Evolutionary conservation across 2,888 invertebrate species (phyloP).

Genomic region (Malthinus seriepunctatus): DNA sequence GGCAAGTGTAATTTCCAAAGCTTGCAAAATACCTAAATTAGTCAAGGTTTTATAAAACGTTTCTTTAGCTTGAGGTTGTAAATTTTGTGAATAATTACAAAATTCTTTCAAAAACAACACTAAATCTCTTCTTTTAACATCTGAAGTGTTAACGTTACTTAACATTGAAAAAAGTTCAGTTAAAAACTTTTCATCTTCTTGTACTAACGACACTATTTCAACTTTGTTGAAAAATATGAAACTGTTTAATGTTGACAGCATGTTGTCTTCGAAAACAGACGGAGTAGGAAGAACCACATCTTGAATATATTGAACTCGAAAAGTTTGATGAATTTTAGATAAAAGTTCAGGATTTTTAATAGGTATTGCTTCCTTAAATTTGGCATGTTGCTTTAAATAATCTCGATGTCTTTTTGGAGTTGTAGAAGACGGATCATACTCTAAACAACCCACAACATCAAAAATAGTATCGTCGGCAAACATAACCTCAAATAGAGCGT

Average conservation of each 20-base stretch:
- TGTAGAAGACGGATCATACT: constrained; percentile 90
- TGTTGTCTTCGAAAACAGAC: constrained; percentile 98
- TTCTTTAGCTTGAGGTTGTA: constrained; percentile 97
- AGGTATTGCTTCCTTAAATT: constrained; percentile 91
- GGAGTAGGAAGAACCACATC: constrained; percentile 99
- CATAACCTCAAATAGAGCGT: constrained; percentile 95
- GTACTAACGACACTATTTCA: constrained; percentile 96
- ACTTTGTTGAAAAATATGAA: constrained; percentile 99
- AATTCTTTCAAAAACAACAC: constrained; percentile 98
- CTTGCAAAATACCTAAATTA: constrained; percentile 83
- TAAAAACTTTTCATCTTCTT: constrained; percentile 97
- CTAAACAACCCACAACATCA: constrained; percentile 97
- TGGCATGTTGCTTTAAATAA: constrained; percentile 90
- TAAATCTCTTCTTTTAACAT: constrained; percentile 86
- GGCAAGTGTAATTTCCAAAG: constrained; percentile 87
- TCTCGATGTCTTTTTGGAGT: constrained; percentile 93
- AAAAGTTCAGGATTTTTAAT: constrained; percentile 93
- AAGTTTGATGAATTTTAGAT: constrained; percentile 99
- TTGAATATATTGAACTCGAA: constrained; percentile 98
- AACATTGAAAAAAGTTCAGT: constrained; percentile 92
- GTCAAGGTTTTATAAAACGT: constrained; percentile 95
- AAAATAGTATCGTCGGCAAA: constrained; percentile 96
- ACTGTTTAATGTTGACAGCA: constrained; percentile 95
- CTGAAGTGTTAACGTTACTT: constrained; percentile 84
- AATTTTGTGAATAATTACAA: constrained; percentile 97